Conservation (phyloP, 2,797 vertebrate species). For the Sebastiscus albofasciatus region DNA sequence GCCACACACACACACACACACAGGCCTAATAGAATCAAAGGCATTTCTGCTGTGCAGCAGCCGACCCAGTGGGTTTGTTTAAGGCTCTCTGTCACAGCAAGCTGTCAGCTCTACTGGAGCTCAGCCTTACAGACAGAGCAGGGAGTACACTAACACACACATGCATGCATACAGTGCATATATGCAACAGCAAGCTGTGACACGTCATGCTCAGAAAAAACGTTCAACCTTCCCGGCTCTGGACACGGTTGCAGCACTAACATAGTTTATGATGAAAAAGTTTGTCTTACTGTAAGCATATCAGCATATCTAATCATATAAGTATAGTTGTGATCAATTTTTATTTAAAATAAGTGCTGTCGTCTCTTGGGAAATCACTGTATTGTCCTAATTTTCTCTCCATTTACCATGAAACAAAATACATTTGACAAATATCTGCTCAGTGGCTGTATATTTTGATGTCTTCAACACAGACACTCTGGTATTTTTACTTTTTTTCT, state of each 20-base stretch:
- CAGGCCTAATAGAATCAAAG: conserved; percentile 76
- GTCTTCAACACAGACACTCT: too few relatives aligned
- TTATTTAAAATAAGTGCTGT: neutral
- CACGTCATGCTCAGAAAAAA: neutral
- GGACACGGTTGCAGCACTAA: neutral
- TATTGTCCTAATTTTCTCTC: neutral
- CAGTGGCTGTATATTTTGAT: too few relatives aligned
- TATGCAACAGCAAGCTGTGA: neutral
- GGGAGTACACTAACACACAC: neutral
- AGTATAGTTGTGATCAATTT: neutral
- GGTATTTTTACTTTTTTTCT: neutral
- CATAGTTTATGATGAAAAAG: neutral
- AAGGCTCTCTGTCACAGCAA: conserved; percentile 78
- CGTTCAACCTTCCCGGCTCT: neutral
- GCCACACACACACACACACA: neutral
- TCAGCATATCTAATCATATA: neutral
- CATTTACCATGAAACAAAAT: neutral
- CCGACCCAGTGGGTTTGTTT: conserved; percentile 69
- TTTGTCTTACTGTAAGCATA: neutral
- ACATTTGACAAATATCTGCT: too few relatives aligned
- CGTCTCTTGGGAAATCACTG: neutral
- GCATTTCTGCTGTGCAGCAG: conserved; percentile 78
- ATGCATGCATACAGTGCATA: neutral
- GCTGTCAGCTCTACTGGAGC: conserved; percentile 73
- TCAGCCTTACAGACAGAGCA: conserved; percentile 50